A percentile compares a stretch with the other conserved stretches of the same genome.
phyloP scores from a whole-genome alignment of 2,888 invertebrate genomes.

The Drosophila kuntzei region DNA sequence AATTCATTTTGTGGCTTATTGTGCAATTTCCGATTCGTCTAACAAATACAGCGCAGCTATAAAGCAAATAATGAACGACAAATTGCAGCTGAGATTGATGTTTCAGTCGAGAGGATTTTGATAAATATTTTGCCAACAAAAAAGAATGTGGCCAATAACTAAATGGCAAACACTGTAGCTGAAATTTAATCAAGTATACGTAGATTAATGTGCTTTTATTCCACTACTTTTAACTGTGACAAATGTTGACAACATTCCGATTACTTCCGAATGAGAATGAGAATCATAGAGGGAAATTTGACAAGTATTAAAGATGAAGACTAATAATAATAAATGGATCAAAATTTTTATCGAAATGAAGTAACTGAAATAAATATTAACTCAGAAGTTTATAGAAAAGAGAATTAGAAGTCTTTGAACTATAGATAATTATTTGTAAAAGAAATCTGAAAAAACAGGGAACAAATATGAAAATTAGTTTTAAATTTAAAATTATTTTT shows the following conservation, averaged over 20 bases:
- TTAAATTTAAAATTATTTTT: no score
- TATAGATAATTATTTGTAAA: no score
- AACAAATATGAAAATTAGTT: no score
- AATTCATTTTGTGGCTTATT: conserved; percentile 75
- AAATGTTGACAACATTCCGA: conserved; percentile 9
- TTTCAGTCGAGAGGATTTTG: conserved; percentile 44
- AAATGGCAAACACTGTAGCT: conserved; percentile 22
- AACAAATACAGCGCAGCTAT: conserved; percentile 38
- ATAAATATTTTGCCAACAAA: conserved; percentile 51
- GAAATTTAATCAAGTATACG: conserved; percentile 24
- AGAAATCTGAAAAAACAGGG: no score
- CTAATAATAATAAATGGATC: neutral
- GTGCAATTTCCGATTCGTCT: conserved; percentile 70
- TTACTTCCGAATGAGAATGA: neutral
- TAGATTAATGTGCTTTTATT: conserved; percentile 12
- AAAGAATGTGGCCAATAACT: conserved; percentile 41
- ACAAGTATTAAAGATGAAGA: neutral
- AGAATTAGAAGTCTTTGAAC: no score
- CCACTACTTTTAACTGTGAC: neutral
- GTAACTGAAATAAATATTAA: no score
- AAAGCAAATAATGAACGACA: conserved; percentile 66
- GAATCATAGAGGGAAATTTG: neutral
- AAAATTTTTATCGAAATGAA: no score
- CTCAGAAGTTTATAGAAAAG: no score
- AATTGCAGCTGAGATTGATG: conserved; percentile 71